Percentiles rank a stretch among this genome's conserved stretches.
Conservation (phyloP, 2,797 vertebrate species). For the Ibycter americanus region DNA sequence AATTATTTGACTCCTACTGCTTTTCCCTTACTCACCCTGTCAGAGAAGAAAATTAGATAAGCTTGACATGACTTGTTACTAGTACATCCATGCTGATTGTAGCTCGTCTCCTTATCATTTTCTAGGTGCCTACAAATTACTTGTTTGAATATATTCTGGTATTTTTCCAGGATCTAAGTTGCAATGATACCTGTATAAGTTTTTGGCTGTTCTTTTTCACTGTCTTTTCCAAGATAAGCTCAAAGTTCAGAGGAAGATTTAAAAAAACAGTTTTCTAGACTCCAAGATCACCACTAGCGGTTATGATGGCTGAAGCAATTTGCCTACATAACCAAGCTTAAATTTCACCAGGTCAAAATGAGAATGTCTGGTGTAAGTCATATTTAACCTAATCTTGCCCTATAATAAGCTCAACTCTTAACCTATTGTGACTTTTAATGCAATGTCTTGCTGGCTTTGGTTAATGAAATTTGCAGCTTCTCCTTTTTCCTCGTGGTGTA, state of each 20-base stretch:
- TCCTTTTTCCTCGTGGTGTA: background rate
- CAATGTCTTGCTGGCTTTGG: background rate
- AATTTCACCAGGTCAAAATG: background rate
- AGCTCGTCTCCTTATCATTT: slow-evolving; percentile 3
- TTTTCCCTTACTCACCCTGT: background rate
- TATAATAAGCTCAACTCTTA: background rate
- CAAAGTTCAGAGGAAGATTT: background rate
- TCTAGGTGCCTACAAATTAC: background rate
- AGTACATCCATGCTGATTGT: background rate
- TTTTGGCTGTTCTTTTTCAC: background rate
- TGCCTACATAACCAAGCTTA: background rate
- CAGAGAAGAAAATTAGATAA: slow-evolving; percentile 20
- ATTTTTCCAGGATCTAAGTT: background rate
- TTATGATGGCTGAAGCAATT: background rate
- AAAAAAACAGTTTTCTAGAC: background rate
- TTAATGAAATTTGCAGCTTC: background rate
- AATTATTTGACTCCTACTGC: background rate
- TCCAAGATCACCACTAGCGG: background rate
- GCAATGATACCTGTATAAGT: background rate
- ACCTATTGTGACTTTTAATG: background rate
- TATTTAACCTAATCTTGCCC: background rate
- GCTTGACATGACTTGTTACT: background rate
- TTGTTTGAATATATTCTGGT: background rate
- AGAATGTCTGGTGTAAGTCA: background rate
- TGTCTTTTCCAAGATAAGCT: background rate